A percentile compares a stretch with the other conserved stretches of the same genome.
These are phyloP conservation scores for Pseudachorutes palmiensis DNA, from an alignment of 1,140 invertebrate genomes.

Conservation along the genomic window DNA sequence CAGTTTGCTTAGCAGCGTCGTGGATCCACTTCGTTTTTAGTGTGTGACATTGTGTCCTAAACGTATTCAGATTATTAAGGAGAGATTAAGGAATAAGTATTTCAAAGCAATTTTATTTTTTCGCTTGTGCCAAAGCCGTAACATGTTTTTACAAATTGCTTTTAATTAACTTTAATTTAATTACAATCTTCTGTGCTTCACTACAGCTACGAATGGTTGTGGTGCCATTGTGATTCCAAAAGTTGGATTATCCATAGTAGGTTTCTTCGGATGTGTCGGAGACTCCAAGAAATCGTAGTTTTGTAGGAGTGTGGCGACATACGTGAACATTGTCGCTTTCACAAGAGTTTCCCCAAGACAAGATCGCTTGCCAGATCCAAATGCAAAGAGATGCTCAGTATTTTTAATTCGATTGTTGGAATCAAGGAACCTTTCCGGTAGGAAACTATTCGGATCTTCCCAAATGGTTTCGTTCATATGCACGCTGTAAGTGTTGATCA, in stretches of 20 bases:
- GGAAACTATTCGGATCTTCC: constrained; percentile 60
- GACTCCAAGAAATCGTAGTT: constrained; percentile 38
- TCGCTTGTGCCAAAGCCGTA: too few relatives aligned
- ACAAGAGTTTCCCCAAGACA: constrained; percentile 34
- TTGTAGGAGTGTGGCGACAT: constrained; percentile 27
- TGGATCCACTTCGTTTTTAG: too few relatives aligned
- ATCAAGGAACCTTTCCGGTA: constrained; percentile 66
- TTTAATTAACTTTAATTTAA: too few relatives aligned
- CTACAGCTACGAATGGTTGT: constrained; percentile 18
- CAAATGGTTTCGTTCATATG: constrained; percentile 63
- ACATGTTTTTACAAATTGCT: too few relatives aligned
- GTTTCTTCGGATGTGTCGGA: constrained; percentile 39
- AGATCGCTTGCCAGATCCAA: constrained; percentile 63
- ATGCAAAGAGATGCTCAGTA: constrained; percentile 64
- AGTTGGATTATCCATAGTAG: constrained; percentile 22
- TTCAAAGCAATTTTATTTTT: too few relatives aligned
- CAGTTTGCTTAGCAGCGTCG: too few relatives aligned
- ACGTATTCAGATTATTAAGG: too few relatives aligned
- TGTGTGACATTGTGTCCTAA: too few relatives aligned
- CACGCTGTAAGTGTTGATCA: constrained; percentile 66
- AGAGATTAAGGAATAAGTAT: too few relatives aligned
- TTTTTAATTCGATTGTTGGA: constrained; percentile 44
- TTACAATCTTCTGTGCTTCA: too few relatives aligned
- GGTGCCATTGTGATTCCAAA: constrained; percentile 24
- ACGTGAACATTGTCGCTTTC: constrained; percentile 29